These are phyloP conservation scores for Arrhamphus sclerolepis DNA, from an alignment of 2,797 vertebrate genomes.

Conservation along the genomic window DNA sequence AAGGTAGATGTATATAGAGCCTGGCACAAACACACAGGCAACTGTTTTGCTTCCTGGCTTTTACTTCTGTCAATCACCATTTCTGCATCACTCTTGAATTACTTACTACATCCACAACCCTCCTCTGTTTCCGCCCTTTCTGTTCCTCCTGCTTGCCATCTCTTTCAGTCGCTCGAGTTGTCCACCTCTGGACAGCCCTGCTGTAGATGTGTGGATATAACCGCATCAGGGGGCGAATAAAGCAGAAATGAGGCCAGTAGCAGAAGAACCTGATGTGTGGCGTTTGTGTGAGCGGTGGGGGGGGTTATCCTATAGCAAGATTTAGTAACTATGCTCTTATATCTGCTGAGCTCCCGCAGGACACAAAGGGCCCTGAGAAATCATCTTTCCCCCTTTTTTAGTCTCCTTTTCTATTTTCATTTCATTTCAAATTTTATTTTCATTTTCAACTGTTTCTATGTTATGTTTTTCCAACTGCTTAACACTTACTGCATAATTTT, in stretches of 20 bases:
- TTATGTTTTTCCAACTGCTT: conserved; percentile 2
- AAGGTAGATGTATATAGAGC: conserved; percentile 34
- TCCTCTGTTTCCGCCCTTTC: conserved; percentile 12
- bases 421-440: conserved; percentile 32
- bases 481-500: neutral
- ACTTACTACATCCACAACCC: conserved; percentile 40
- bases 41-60: conserved; percentile 32
- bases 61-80: conserved; percentile 56
- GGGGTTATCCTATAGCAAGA: conserved; percentile 60
- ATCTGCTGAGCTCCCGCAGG: conserved; percentile 57
- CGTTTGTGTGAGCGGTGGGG: conserved; percentile 19
- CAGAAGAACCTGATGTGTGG: conserved; percentile 45
- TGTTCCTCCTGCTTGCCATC: conserved; percentile 33
- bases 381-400: conserved; percentile 32
- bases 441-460: conserved; percentile 33
- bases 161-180: conserved; percentile 54
- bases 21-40: conserved; percentile 14
- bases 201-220: conserved; percentile 60
- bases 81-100: conserved; percentile 50
- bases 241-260: conserved; percentile 66
- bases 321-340: conserved; percentile 60
- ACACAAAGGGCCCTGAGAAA: conserved; percentile 47
- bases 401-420: conserved; percentile 41
- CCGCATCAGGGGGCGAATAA: conserved; percentile 70
- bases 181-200: conserved; percentile 47